These are phyloP conservation scores for Lutraria rhynchaena DNA, from an alignment of 1,140 invertebrate genomes.

Conservation along the genomic window DNA sequence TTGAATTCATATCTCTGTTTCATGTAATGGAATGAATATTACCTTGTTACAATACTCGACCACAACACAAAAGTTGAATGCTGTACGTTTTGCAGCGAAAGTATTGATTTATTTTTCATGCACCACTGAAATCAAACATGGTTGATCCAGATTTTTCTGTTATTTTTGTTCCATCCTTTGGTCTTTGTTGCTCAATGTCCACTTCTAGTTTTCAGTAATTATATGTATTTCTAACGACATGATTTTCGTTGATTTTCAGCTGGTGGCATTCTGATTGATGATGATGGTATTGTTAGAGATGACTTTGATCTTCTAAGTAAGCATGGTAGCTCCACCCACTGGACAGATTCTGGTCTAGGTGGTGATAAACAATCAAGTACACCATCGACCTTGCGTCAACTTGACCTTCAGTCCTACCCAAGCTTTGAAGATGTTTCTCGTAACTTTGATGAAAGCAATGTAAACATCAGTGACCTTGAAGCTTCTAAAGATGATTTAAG, in stretches of 20 bases:
- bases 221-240: no score
- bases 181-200: no score
- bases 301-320: slow-evolving; percentile 71
- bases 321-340: slow-evolving; percentile 68
- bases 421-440: slow-evolving; percentile 73
- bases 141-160: no score
- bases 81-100: no score
- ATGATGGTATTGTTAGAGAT: slow-evolving; percentile 76
- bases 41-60: no score
- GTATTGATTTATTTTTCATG: no score
- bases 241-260: slow-evolving; percentile 61
- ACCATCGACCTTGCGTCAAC: slow-evolving; percentile 72
- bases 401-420: slow-evolving; percentile 71
- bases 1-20: no score
- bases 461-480: slow-evolving; percentile 78
- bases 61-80: no score
- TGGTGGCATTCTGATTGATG: slow-evolving; percentile 73
- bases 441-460: slow-evolving; percentile 65
- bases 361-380: slow-evolving; percentile 74
- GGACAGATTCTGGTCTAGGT: slow-evolving; percentile 77
- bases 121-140: no score
- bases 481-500: slow-evolving; percentile 78
- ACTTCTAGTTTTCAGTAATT: no score
- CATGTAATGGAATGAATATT: no score
- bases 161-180: no score